phyloP scores from a whole-genome alignment of 2,888 invertebrate genomes.

The Aethes cnicana region DNA sequence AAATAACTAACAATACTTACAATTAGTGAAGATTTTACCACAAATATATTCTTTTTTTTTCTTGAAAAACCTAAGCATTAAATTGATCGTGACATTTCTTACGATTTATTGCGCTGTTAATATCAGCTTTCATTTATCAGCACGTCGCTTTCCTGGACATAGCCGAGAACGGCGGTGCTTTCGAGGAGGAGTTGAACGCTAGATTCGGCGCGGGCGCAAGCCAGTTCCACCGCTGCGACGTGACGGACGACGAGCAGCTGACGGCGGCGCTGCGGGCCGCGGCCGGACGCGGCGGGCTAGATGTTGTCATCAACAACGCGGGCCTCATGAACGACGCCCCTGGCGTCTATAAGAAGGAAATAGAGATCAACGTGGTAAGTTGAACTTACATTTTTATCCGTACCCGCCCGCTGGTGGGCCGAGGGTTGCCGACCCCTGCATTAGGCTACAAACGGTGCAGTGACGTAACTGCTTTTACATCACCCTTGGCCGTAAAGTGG shows the following conservation, averaged over 20 bases:
- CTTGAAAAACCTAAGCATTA: too few species aligned
- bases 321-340: slow-evolving; percentile 43
- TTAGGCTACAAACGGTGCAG: too few species aligned
- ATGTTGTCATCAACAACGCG: slow-evolving; percentile 46
- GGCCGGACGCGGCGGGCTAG: slow-evolving; percentile 36
- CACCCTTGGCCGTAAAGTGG: too few species aligned
- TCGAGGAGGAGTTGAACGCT: slow-evolving; percentile 46
- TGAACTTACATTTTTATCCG: background rate
- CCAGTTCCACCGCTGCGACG: slow-evolving; percentile 52
- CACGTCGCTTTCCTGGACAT: slow-evolving; percentile 51
- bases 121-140: slow-evolving; percentile 36
- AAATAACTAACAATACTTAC: too few species aligned
- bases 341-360: slow-evolving; percentile 37
- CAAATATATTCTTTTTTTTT: too few species aligned
- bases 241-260: slow-evolving; percentile 44
- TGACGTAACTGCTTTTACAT: too few species aligned
- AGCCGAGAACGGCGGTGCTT: slow-evolving; percentile 40
- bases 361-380: slow-evolving; percentile 45
- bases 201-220: slow-evolving; percentile 46
- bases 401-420: background rate
- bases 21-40: too few species aligned
- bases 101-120: too few species aligned
- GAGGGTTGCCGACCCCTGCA: too few species aligned
- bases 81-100: too few species aligned
- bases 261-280: slow-evolving; percentile 34